Evolutionary conservation across 2,888 invertebrate genomes (phyloP), one percentile per base, ranked within the genome.

Genomic region (Galerucella nymphaeae): DNA sequence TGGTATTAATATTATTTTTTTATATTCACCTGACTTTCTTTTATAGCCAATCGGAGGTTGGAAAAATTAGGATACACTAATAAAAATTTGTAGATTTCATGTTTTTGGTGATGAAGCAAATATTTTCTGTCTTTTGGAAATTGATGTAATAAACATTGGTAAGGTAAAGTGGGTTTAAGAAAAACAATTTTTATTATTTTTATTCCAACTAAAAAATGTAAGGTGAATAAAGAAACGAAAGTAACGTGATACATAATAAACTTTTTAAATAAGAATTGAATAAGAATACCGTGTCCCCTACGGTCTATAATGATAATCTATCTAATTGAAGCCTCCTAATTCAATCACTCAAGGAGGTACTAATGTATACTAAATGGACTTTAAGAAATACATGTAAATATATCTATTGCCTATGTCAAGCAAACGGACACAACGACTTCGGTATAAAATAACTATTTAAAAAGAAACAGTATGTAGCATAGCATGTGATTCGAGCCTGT

Each of bases 401-500:
- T 74, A 69, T 59, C 72, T 76, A 71, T 71, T 59, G 42, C 64
- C 41, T 73, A 76, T 66, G 73, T 66, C 20, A 65, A 73, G 75
- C 72, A 72, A 71, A 76, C 73, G 70, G 76, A 75, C 76, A 76
- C 71, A 74, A 71, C 67, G 18, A 18, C 18, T 67, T n/a, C 14
- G n/a, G 14, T 23, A 9, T 20, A 57, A 18, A 20, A 18, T 10
- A 8, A 11, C 59, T 9, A 38, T 59, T 42, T 62, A 53, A 6
- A 18, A 16, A 53, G 16, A 53, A 9, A 53, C 18, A 53, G 16
- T 53, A 53, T 18, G 18, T 18, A 53, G 18, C 11, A 53, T 53
- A 38, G 30, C 30, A 8, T 38, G 30, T 38, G n/a, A n/a, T n/a
- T n/a, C n/a, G n/a, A 38, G 30, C 30, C 30, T 38, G 30, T 38